Evolutionary conservation across 2,113 vertebrate species (phyloP), one percentile per base, ranked within the genome.

Genomic region (Heliornis fulica): DNA sequence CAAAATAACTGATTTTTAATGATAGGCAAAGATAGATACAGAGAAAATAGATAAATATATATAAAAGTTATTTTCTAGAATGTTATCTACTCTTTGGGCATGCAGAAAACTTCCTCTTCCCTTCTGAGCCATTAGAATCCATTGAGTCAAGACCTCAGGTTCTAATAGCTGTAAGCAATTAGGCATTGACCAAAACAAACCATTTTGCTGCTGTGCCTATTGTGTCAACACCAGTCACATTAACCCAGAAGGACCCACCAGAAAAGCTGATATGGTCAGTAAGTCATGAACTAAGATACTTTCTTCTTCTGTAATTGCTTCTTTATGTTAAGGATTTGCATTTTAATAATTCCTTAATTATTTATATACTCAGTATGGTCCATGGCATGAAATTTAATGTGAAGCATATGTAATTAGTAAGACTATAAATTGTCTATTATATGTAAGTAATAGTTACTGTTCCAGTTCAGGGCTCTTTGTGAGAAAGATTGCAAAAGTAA

Each of bases 271-370:
- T 91, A 57, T 15, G 66, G 91, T 92, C 92, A 80, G 38, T 90
- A 96, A 95, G 77, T 65, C 64, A 83, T 29, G 60, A 83, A 40
- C 43, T 63, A 17, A 76, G 80, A 90, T n/a, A 54, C 2, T 91
- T 95, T 68, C 36, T 82, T 86, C 63, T 76, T 87, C 43, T 9
- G 2, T 75, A 91, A 95, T 86, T 93, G 48, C 63, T 70, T 63
- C 74, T 92, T 81, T 87, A 85, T 65, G 43, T 60, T 74, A 83
- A 72, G 90, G 95, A 93, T 95, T 93, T 95, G 90, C 91, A 93
- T 97, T 91, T 94, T 92, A 94, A 92, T 95, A 93, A 83, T 60
- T 81, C 60, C 23, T n/a, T 91, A 69, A 94, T 96, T 95, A 94
- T 97, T 97, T 96, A 92, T 95, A 96, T 97, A 94, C 88, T 96